A percentile compares a stretch with the other conserved stretches of the same genome.
Conservation (phyloP, 2,888 invertebrate species). For the Drosophila picticornis region DNA sequence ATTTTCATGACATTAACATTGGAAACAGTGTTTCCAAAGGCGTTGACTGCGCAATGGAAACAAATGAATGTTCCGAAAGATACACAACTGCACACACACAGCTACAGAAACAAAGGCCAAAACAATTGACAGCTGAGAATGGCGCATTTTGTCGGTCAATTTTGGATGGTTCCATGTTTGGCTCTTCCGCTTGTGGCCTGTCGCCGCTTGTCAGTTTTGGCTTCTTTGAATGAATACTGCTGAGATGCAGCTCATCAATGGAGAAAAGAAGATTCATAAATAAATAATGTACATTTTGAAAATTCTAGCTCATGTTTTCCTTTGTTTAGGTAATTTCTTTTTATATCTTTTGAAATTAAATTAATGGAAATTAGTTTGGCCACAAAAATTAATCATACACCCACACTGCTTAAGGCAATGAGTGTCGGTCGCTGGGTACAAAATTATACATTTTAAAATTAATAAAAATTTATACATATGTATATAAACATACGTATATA, state of each 20-base stretch:
- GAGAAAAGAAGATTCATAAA: background rate
- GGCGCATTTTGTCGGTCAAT: constrained; percentile 20
- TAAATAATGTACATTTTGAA: background rate
- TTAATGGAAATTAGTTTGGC: constrained; percentile 71
- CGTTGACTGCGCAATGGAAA: constrained; percentile 61
- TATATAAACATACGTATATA: background rate
- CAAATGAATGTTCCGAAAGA: constrained; percentile 11
- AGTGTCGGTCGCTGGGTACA: constrained; percentile 38
- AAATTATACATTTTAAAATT: constrained; percentile 68
- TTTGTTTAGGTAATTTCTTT: constrained; percentile 18
- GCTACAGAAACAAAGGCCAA: constrained; percentile 24
- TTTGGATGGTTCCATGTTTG: constrained; percentile 44
- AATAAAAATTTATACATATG: constrained; percentile 44
- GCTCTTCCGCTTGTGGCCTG: constrained; percentile 57
- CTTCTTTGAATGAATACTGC: constrained; percentile 33
- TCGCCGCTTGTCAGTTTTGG: constrained; percentile 60
- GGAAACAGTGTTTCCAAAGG: constrained; percentile 45
- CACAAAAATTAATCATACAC: constrained; percentile 77
- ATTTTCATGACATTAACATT: constrained; percentile 80
- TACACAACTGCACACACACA: constrained; percentile 5
- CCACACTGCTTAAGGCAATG: constrained; percentile 51
- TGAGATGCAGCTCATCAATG: constrained; percentile 24
- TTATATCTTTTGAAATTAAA: constrained; percentile 49
- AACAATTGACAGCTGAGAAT: constrained; percentile 56
- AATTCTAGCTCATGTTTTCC: background rate